These are phyloP conservation scores for Hoplias malabaricus DNA, from an alignment of 2,113 vertebrate genomes.

Conservation along the genomic window DNA sequence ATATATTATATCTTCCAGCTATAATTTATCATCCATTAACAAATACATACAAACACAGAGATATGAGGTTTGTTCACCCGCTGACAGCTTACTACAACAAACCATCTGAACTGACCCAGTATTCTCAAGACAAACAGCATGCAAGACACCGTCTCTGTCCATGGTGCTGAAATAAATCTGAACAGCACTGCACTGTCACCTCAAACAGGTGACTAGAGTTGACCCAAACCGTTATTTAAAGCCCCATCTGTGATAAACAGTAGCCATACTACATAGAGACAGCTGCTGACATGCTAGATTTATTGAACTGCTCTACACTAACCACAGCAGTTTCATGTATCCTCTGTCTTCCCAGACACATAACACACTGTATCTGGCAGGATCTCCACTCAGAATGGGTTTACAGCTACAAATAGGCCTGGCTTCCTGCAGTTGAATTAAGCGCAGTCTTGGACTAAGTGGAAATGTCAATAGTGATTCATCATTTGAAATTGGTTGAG, in stretches of 20 bases:
- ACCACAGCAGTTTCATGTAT: neutral
- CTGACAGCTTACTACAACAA: too few species aligned
- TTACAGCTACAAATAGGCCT: neutral
- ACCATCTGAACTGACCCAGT: neutral
- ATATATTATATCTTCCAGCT: too few species aligned
- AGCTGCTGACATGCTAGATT: neutral
- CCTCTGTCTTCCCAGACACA: neutral
- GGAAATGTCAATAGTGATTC: neutral
- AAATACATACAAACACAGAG: neutral
- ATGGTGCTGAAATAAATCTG: constrained; percentile 57
- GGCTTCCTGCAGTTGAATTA: neutral
- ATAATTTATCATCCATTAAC: too few species aligned
- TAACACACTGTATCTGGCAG: neutral
- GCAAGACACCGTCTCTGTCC: constrained; percentile 37
- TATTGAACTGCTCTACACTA: neutral
- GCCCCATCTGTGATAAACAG: neutral
- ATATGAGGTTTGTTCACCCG: too few species aligned
- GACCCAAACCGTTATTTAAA: neutral
- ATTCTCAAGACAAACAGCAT: neutral
- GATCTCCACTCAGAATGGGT: neutral
- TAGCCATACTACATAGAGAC: neutral
- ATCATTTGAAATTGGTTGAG: neutral
- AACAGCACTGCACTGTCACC: neutral
- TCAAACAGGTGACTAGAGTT: neutral
- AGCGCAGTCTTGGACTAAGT: neutral